Evolutionary conservation across 2,113 vertebrate species (phyloP), one percentile per base, ranked within the genome.

Genomic region (Cricetomys ansorgei): DNA sequence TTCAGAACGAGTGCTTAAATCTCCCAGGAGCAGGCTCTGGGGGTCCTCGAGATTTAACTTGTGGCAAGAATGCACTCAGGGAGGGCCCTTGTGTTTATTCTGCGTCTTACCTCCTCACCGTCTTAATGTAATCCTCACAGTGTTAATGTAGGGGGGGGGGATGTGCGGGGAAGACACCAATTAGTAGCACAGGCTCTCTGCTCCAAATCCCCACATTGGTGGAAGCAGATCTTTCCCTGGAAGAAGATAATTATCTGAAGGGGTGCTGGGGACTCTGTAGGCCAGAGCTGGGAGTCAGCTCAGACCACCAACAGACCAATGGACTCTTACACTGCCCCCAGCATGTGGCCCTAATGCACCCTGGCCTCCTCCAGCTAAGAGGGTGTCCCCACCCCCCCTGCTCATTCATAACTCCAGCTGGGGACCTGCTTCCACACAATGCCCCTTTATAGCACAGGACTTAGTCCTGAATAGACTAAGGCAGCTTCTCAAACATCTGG

Each of bases 221-320:
- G 87, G 90, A 81, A 45, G 62, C 93, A 96, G 97, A 96, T 88
- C 50, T 53, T 88, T 97, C 93, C 96, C 98, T 98, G 98, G 62
- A 96, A 98, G 92, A 67, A 75, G 97, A 95, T 98, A 98, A 98
- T 98, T 98, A 98, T 98, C 96, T 93, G 97, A 97, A 97, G 95
- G 97, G 91, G 96, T 97, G 62, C 97, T 94, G 97, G 57, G 83
- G 98, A 98, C 98, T 98, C 96, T 96, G 79, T 89, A 91, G 1
- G 84, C 84, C 21, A 80, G 88, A 0, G 1, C 92, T 53, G 73
- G 97, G 97, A 95, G 73, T 87, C 37, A 88, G 34, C 97, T 94
- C 77, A 88, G 98, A 98, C 98, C 98, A 98, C 98, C 98, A 97
- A 97, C 98, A 95, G 98, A 37, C 94, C 0, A 16, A n/a, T 40